A percentile compares a stretch with the other conserved stretches of the same genome.
phyloP scores from a whole-genome alignment of 2,888 invertebrate species.

The Diadegma fenestrale region DNA sequence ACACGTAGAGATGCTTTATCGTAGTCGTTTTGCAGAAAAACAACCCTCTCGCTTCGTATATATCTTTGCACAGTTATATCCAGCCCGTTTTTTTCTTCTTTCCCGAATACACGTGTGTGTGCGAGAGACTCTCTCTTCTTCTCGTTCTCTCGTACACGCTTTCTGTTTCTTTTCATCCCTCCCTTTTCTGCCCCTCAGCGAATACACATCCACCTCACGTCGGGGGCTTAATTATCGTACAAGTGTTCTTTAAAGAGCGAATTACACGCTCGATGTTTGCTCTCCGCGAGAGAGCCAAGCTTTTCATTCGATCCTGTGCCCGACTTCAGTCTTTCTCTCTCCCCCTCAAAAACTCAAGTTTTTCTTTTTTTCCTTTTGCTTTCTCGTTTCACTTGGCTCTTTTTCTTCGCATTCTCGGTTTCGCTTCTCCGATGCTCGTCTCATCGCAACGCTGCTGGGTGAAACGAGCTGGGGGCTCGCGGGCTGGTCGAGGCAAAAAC shows the following conservation, averaged over 20 bases:
- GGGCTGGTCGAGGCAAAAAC: constrained; percentile 44
- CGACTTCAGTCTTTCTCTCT: constrained; percentile 64
- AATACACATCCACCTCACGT: constrained; percentile 71
- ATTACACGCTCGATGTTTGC: constrained; percentile 84
- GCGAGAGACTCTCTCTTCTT: constrained; percentile 17
- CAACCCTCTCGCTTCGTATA: constrained; percentile 50
- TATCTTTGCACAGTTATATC: constrained; percentile 33
- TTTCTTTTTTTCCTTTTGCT: constrained; percentile 22
- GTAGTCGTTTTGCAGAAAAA: constrained; percentile 55
- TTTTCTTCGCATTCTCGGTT: constrained; percentile 49
- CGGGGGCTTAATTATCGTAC: constrained; percentile 81
- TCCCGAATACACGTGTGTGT: constrained; percentile 2
- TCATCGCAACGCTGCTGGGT: constrained; percentile 50
- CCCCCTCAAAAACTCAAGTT: constrained; percentile 7
- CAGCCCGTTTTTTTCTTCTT: constrained; percentile 30
- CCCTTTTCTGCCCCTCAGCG: constrained; percentile 43
- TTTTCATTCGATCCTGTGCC: constrained; percentile 79
- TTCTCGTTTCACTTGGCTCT: constrained; percentile 52
- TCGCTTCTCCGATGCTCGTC: constrained; percentile 58
- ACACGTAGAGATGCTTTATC: constrained; percentile 28
- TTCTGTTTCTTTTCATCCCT: constrained; percentile 42
- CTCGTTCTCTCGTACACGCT: constrained; percentile 40
- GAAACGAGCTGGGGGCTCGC: constrained; percentile 31
- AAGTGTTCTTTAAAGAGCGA: constrained; percentile 84
- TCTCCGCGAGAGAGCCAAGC: constrained; percentile 73